These are phyloP conservation scores for Subacronicta megacephala DNA, from an alignment of 2,888 invertebrate genomes.

Conservation along the genomic window DNA sequence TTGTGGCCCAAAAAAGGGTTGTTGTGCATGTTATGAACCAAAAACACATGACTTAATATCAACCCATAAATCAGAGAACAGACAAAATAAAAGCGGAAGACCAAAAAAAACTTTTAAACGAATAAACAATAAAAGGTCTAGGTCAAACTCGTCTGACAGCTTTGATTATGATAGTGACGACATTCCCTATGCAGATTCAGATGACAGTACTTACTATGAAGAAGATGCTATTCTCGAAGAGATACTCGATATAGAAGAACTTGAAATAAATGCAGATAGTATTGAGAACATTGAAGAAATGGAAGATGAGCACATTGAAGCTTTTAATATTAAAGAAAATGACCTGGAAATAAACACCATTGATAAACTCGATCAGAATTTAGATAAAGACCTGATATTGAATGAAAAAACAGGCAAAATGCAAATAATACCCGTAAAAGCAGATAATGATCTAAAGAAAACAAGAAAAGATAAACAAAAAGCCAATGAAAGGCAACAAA, in stretches of 20 bases:
- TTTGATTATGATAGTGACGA: conserved; percentile 28
- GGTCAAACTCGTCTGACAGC: conserved; percentile 22
- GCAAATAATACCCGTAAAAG: too few relatives aligned
- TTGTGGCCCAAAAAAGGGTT: conserved; percentile 27
- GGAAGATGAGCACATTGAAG: conserved; percentile 17
- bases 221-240: background rate
- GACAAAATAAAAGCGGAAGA: background rate
- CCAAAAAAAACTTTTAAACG: conserved; percentile 12
- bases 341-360: conserved; percentile 22
- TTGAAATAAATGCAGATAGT: background rate
- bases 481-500: too few relatives aligned
- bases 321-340: conserved; percentile 11
- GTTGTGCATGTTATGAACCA: conserved; percentile 28
- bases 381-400: too few relatives aligned
- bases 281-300: conserved; percentile 18
- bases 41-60: conserved; percentile 34
- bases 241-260: too few relatives aligned
- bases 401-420: too few relatives aligned
- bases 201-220: conserved; percentile 27
- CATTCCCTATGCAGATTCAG: conserved; percentile 33
- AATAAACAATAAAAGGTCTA: conserved; percentile 25
- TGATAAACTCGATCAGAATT: conserved; percentile 22
- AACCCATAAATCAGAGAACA: conserved; percentile 13
- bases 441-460: too few relatives aligned
- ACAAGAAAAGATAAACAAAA: too few relatives aligned